These are phyloP conservation scores for Streblospio benedicti DNA, from an alignment of 1,140 invertebrate species.

Conservation along the genomic window DNA sequence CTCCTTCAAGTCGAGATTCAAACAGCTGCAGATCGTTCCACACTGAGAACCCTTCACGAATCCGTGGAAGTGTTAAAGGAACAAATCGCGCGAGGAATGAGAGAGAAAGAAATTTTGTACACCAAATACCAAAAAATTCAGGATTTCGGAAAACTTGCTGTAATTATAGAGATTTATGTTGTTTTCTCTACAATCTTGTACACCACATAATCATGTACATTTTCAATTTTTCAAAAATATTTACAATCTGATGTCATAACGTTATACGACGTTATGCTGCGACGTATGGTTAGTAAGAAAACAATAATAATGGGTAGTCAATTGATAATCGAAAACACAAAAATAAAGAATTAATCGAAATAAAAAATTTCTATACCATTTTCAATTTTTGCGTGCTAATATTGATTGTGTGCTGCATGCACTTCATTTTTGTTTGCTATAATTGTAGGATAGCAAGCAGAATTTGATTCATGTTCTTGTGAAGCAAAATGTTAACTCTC, in stretches of 20 bases:
- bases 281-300: too few relatives aligned
- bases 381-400: too few relatives aligned
- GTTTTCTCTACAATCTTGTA: too few relatives aligned
- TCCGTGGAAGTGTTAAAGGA: slow-evolving; percentile 22
- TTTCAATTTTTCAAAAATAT: too few relatives aligned
- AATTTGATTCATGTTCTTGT: slow-evolving; percentile 28
- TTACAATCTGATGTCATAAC: too few relatives aligned
- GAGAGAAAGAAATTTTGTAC: slow-evolving; percentile 22
- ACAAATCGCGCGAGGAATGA: slow-evolving; percentile 14
- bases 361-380: too few relatives aligned
- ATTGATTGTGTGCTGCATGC: too few relatives aligned
- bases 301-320: too few relatives aligned
- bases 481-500: slow-evolving; percentile 27
- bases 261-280: too few relatives aligned
- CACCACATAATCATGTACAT: too few relatives aligned
- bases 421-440: not conserved
- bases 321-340: too few relatives aligned
- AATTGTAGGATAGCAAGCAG: slow-evolving; percentile 28
- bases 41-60: slow-evolving; percentile 15
- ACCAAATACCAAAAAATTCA: slow-evolving; percentile 29
- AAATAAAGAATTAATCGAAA: too few relatives aligned
- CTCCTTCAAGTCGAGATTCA: slow-evolving; percentile 24
- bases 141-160: slow-evolving; percentile 27
- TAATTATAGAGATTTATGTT: slow-evolving; percentile 13
- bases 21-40: slow-evolving; percentile 18